Conservation (phyloP, 2,113 vertebrate genomes). For the Polyodon spathula region DNA sequence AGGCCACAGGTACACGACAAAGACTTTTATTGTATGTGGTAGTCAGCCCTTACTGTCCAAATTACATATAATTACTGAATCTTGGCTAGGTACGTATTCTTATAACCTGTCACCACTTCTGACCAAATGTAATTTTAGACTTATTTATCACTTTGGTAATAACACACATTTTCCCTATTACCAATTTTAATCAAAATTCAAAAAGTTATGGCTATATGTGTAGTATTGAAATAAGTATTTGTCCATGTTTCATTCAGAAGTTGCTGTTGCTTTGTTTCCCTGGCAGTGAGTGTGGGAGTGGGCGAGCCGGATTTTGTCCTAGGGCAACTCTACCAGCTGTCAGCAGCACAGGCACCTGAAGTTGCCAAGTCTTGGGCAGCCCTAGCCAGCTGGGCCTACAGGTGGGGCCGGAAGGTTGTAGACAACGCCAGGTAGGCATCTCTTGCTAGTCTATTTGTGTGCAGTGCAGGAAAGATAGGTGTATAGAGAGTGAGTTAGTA, state of each 20-base stretch:
- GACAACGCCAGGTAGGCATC: conserved; percentile 86
- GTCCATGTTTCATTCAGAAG: background rate
- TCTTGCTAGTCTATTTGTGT: background rate
- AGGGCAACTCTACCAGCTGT: conserved; percentile 90
- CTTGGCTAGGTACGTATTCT: too few relatives aligned
- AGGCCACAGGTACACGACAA: conserved; percentile 77
- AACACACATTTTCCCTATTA: too few relatives aligned
- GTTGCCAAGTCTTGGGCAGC: conserved; percentile 96
- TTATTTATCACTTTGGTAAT: too few relatives aligned
- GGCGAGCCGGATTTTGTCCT: conserved; percentile 91
- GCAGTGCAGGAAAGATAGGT: too few relatives aligned
- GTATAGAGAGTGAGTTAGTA: too few relatives aligned
- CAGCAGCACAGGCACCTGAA: conserved; percentile 86
- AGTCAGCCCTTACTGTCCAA: too few relatives aligned
- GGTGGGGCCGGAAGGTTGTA: conserved; percentile 95
- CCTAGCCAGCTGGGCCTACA: conserved; percentile 92
- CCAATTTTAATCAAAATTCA: too few relatives aligned
- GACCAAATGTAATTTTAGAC: too few relatives aligned
- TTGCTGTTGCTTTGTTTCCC: background rate
- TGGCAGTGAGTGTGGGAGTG: conserved; percentile 85
- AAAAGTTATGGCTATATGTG: too few relatives aligned
- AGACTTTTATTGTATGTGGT: background rate
- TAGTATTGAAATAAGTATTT: too few relatives aligned
- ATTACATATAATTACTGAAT: too few relatives aligned
- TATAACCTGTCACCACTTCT: too few relatives aligned